Base-by-base conservation (phyloP, 2,888 invertebrate species). In the Eucriotettix oculatus region DNA sequence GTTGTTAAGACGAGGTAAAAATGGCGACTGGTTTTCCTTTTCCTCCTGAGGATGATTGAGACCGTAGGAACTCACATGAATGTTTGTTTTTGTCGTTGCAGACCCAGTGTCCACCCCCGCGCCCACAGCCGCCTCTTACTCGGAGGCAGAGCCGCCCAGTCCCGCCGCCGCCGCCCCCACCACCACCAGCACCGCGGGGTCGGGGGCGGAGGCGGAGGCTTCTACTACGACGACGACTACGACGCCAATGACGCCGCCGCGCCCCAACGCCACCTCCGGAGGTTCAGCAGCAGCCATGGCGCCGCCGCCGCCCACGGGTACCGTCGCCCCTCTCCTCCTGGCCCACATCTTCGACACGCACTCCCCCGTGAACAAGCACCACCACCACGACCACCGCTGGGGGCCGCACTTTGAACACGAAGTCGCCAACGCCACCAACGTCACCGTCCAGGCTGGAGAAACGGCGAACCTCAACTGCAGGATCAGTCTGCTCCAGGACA, bases 261-360 rank as follows among this genome's bases (percentile, higher is more conserved):
- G 16, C 16, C 44, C 17, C 48, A 55, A 10, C 52, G 16, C 40
- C 52, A 1, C n/a, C 52, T 29, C 29, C 17, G n/a, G n/a, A n/a
- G n/a, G n/a, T 29, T 1, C 12, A n/a, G 10, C 54, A 9, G 54
- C 53, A n/a, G 40, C 58, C 29, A 44, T 12, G 16, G 53, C 42
- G 12, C 16, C 12, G 43, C 54, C 58, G n/a, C 16, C 60, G 16
- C 52, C 56, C 40, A 12, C 54, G 44, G 41, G 14, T 52, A 40
- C 54, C n/a, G 44, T 17, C 12, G 29, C 56, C 41, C 81, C 85
- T 0, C 84, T 85, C 10, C 84, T 86, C 84, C 71, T 85, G 58
- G 85, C 85, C 71, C 84, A 85, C 67, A 85, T 86, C 65, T 85
- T 85, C 69, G 85, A 86, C 70, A 79, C 83, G 0, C 82, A 84